Conservation (phyloP, 2,888 invertebrate species). For the Lasioglossum pauxillum region DNA sequence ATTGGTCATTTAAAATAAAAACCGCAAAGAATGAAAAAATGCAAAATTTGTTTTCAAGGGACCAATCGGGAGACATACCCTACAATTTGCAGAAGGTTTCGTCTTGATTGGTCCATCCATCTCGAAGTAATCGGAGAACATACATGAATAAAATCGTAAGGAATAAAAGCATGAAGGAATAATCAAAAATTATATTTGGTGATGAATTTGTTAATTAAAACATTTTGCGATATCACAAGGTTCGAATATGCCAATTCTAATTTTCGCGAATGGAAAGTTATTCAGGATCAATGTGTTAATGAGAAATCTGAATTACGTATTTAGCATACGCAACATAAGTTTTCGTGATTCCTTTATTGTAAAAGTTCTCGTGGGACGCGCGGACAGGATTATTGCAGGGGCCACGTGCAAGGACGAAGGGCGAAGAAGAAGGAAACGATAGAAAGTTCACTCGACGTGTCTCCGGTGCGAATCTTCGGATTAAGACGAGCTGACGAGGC, state of each 20-base stretch:
- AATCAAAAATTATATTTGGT: no score
- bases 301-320: not conserved
- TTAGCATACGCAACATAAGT: not conserved
- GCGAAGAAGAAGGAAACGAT: slow-evolving; percentile 60
- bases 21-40: no score
- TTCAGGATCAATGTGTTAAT: not conserved
- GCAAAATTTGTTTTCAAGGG: no score
- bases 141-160: no score
- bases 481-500: slow-evolving; percentile 75
- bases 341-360: slow-evolving; percentile 11
- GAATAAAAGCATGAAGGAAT: no score
- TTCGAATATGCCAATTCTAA: not conserved
- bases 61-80: no score
- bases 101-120: no score
- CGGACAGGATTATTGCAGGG: slow-evolving; percentile 65
- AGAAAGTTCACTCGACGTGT: slow-evolving; percentile 69
- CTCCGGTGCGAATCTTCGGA: slow-evolving; percentile 75
- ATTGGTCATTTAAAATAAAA: no score
- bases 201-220: not conserved
- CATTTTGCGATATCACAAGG: no score
- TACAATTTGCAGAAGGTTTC: no score
- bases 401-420: slow-evolving; percentile 70
- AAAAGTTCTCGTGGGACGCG: slow-evolving; percentile 33
- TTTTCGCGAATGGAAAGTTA: not conserved
- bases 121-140: no score